Base-by-base conservation (phyloP, 2,797 vertebrate genomes). In the Cossypha niveicapilla region DNA sequence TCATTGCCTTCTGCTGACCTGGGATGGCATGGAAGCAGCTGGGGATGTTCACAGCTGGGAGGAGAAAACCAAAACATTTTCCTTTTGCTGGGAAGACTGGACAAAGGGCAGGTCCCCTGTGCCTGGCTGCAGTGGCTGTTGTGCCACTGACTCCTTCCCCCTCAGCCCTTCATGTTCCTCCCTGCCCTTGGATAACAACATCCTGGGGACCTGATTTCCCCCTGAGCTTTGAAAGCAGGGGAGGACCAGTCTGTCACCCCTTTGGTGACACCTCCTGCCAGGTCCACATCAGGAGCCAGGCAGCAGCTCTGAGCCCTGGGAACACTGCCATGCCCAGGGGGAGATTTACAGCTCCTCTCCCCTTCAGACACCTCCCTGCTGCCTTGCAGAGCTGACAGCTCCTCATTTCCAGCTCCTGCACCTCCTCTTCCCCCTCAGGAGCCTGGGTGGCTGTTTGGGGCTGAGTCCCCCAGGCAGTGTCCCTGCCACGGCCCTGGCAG, bases 101-200 rank as follows among this genome's bases (percentile, higher is more conserved):
- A 27, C 66, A 78, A 37, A 44, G 44, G 51, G 41, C 35, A 35
- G 34, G 24, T 39, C 6, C 19, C 13, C 10, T 0, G 0, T 15
- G 58, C 51, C 39, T 1, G 4, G 9, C 15, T 30, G 25, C 0
- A 0, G 18, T 1, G 24, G n/a, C 10, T 32, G 11, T 1, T 63
- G 62, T 84, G 58, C n/a, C 70, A 15, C 8, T 2, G 34, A 37
- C 53, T 74, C 78, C 67, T 44, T 51, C 47, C 18, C 51, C 27
- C 3, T 18, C 51, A 61, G 50, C 24, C 63, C 48, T 63, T 35
- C 30, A 4, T 11, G 50, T 7, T 35, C 47, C 50, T 24, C 75
- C 18, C 50, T 44, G 62, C 42, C 80, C 60, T 60, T 51, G 41
- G 13, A 5, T 0, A 53, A 67, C 45, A 54, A 18, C 72, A n/a